phyloP scores from a whole-genome alignment of 1,140 invertebrate species.

The Drosophila takahashii region DNA sequence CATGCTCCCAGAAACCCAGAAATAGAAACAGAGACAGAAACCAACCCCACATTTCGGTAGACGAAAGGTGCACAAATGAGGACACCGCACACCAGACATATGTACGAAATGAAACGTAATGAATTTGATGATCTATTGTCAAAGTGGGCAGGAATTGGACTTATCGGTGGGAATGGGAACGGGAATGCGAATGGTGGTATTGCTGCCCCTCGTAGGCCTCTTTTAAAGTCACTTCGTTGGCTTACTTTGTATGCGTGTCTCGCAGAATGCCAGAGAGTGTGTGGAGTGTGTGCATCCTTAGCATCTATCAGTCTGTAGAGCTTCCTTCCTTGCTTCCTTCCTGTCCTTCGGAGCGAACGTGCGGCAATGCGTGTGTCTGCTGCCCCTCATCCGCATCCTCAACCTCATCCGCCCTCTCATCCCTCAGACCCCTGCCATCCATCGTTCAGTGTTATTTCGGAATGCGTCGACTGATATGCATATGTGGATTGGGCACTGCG shows the following conservation, averaged over 20 bases:
- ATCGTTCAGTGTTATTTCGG: conserved; percentile 66
- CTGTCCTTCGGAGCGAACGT: conserved; percentile 61
- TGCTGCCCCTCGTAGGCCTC: conserved; percentile 19
- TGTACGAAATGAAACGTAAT: conserved; percentile 80
- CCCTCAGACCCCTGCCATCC: conserved; percentile 7
- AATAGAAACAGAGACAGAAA: neutral
- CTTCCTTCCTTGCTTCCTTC: conserved; percentile 78
- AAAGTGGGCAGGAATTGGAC: conserved; percentile 12
- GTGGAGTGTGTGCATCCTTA: conserved; percentile 62
- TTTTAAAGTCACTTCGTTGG: conserved; percentile 75
- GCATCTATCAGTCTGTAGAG: conserved; percentile 80
- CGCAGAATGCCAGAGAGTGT: conserved; percentile 26
- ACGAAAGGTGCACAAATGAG: conserved; percentile 34
- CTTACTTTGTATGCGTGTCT: conserved; percentile 76
- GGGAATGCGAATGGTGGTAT: neutral
- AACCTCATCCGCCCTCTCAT: too few species aligned
- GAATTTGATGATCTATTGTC: conserved; percentile 83
- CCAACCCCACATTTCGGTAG: neutral
- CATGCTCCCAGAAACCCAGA: too few species aligned
- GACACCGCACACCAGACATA: conserved; percentile 64
- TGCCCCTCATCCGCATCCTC: conserved; percentile 5
- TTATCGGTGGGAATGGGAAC: neutral
- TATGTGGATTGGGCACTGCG: conserved; percentile 51
- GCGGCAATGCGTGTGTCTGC: conserved; percentile 64
- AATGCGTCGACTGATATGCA: conserved; percentile 79